These are phyloP conservation scores for Phaethon lepturus DNA, from an alignment of 2,113 vertebrate genomes.

Conservation along the genomic window DNA sequence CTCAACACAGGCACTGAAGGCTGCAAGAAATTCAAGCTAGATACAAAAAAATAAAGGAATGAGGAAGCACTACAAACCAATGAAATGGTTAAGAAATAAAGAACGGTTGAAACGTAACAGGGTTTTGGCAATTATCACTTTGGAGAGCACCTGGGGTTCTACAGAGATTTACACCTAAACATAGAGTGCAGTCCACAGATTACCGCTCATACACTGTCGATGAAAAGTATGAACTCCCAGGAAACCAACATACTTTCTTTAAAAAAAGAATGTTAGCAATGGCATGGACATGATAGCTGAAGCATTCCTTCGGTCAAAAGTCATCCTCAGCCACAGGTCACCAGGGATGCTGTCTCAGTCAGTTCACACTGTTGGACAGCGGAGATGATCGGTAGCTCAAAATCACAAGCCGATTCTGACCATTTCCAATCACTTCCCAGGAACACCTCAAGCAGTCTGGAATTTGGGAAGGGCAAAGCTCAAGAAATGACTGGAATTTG, in stretches of 20 bases:
- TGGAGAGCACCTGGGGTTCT: not conserved
- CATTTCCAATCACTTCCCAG: not conserved
- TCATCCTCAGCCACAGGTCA: not conserved
- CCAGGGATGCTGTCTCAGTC: not conserved
- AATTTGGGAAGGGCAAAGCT: not conserved
- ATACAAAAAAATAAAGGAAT: not conserved
- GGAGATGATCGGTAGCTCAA: not conserved
- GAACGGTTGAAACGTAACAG: rapidly evolving
- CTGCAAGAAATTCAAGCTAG: not conserved
- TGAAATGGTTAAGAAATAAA: not conserved
- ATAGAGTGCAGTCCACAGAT: not conserved
- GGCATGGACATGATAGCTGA: not conserved
- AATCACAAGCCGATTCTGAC: not conserved
- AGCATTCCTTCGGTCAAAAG: not conserved
- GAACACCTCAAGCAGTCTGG: not conserved
- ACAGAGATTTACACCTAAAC: not conserved
- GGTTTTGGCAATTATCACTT: not conserved
- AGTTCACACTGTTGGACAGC: not conserved
- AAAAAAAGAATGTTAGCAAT: not conserved
- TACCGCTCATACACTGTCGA: not conserved
- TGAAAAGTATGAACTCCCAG: not conserved
- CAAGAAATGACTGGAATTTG: not conserved
- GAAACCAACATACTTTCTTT: not conserved
- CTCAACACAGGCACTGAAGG: not conserved
- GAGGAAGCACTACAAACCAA: not conserved